These are phyloP conservation scores for Drosophila lacertosa DNA, from an alignment of 1,140 invertebrate species.

Conservation along the genomic window DNA sequence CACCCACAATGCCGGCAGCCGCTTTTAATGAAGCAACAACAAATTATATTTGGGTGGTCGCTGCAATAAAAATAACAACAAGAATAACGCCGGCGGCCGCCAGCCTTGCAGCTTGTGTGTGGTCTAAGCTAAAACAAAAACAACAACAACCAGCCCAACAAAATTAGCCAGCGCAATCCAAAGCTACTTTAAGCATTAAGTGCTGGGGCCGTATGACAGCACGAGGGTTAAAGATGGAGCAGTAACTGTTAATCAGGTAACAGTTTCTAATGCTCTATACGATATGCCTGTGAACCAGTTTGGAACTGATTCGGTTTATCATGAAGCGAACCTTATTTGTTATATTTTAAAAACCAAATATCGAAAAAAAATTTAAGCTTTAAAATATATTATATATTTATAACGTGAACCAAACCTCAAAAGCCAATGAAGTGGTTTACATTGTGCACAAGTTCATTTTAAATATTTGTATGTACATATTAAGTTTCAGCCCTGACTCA, in stretches of 20 bases:
- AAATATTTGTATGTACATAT: no score
- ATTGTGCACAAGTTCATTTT: no score
- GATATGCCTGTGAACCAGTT: no score
- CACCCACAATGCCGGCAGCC: conserved; percentile 74
- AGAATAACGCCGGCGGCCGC: conserved; percentile 36
- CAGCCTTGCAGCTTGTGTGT: conserved; percentile 49
- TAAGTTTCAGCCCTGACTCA: no score
- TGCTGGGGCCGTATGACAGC: neutral
- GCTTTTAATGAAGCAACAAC: conserved; percentile 76
- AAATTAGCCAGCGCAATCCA: conserved; percentile 32
- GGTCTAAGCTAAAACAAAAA: conserved; percentile 38
- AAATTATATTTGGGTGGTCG: conserved; percentile 73
- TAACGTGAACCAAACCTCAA: no score
- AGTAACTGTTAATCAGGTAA: conserved; percentile 1
- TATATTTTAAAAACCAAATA: no score
- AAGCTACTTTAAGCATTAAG: conserved; percentile 39
- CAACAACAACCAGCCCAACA: conserved; percentile 2
- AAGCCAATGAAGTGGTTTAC: no score
- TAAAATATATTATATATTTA: no score
- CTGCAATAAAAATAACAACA: conserved; percentile 60
- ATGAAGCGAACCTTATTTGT: no score
- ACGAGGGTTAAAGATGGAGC: neutral
- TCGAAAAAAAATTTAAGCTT: no score
- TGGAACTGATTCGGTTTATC: no score
- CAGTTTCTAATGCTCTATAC: neutral